phyloP scores from a whole-genome alignment of 2,797 vertebrate species.

The Channa striata region DNA sequence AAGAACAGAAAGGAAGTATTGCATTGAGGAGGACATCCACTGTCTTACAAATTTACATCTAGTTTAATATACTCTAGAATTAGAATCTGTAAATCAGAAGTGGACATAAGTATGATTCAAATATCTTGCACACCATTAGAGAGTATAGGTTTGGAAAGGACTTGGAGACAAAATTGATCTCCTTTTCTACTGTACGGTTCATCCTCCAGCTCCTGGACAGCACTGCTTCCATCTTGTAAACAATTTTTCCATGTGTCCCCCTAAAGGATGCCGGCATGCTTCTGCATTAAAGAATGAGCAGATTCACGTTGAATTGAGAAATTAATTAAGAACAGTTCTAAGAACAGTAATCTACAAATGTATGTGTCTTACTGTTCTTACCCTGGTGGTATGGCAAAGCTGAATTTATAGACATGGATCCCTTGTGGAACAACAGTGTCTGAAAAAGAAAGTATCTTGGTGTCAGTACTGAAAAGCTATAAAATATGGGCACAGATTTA shows the following conservation, averaged over 20 bases:
- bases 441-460: conserved; percentile 36
- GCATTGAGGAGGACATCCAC: too few species aligned
- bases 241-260: conserved; percentile 90
- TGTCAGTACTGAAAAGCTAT: conserved; percentile 7
- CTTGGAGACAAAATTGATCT: conserved; percentile 91
- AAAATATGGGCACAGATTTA: too few species aligned
- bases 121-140: conserved; percentile 85
- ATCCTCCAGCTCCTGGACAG: conserved; percentile 92
- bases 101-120: conserved; percentile 79
- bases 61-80: too few species aligned
- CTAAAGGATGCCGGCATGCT: conserved; percentile 93
- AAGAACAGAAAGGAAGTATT: too few species aligned
- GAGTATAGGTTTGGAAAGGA: conserved; percentile 84
- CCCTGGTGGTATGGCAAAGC: conserved; percentile 90
- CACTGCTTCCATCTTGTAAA: conserved; percentile 92
- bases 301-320: background rate
- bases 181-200: conserved; percentile 86
- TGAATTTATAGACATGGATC: conserved; percentile 92
- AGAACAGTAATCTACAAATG: background rate
- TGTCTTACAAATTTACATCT: background rate
- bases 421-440: conserved; percentile 84
- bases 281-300: conserved; percentile 77
- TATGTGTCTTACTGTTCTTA: conserved; percentile 79
- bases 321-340: background rate
- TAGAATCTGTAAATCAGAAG: conserved; percentile 57